Evolutionary conservation across 2,888 invertebrate genomes (phyloP).

Genomic region (Antheraea assamensis): DNA sequence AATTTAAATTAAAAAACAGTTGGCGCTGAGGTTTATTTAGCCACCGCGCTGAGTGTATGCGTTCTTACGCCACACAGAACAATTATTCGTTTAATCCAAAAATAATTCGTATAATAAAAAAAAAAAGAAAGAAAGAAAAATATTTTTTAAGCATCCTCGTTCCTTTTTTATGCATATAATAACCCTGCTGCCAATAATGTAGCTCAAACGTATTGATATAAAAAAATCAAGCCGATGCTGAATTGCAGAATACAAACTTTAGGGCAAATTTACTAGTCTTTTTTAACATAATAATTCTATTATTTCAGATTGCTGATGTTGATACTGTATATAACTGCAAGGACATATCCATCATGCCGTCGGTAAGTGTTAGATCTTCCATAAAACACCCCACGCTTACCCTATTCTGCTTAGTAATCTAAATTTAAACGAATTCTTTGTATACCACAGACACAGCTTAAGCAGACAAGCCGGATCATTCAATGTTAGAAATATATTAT

Average conservation of each 20-base stretch:
- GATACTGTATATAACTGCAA: conserved; percentile 26
- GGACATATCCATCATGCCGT: conserved; percentile 34
- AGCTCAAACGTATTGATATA: not conserved
- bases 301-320: conserved; percentile 41
- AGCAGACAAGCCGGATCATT: not conserved
- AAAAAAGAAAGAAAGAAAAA: too few relatives aligned
- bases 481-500: conserved; percentile 1
- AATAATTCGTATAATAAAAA: too few relatives aligned
- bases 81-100: too few relatives aligned
- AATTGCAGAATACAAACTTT: not conserved
- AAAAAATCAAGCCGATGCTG: not conserved
- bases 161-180: not conserved
- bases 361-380: conserved; percentile 37
- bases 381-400: conserved; percentile 20
- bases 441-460: not conserved
- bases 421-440: conserved; percentile 8
- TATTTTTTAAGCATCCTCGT: not conserved
- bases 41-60: too few relatives aligned
- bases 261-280: conserved; percentile 1
- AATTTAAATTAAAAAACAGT: too few relatives aligned
- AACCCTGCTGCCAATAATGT: not conserved
- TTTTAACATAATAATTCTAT: conserved; percentile 26
- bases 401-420: conserved; percentile 9
- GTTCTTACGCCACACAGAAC: too few relatives aligned
- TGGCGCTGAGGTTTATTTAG: too few relatives aligned